A percentile compares a stretch with the other conserved stretches of the same genome.
Evolutionary conservation across 53 echinoderm and acorn worm genomes (phyloP).

Genomic region (Hippasteria phrygiana): DNA sequence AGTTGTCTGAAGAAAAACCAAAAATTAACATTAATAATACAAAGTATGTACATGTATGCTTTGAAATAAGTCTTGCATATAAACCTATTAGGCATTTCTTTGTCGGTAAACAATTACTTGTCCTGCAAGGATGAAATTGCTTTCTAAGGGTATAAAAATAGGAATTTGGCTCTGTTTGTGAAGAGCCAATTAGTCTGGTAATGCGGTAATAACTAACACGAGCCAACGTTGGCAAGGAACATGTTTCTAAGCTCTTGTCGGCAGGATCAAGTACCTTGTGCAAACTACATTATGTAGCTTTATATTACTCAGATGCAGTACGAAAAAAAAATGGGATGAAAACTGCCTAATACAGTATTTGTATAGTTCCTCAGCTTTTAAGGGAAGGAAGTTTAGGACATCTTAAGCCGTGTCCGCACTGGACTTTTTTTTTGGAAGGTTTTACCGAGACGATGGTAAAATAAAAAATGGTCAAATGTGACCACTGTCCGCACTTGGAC

Average conservation of each 20-base stretch:
- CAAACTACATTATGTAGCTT: neutral
- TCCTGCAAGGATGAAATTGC: neutral
- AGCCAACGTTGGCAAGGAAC: neutral
- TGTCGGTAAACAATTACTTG: neutral
- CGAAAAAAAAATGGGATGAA: neutral
- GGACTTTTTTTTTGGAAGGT: no score
- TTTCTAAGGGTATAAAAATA: neutral
- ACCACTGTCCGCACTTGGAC: no score
- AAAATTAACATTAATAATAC: no score
- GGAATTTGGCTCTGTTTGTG: neutral
- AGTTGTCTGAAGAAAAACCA: no score
- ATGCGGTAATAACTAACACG: conserved; percentile 17
- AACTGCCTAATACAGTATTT: no score
- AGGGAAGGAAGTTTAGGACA: no score
- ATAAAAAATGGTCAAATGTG: no score
- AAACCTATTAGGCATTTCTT: neutral
- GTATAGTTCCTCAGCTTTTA: no score
- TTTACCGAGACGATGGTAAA: no score
- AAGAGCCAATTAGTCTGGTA: conserved; percentile 8
- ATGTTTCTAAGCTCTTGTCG: neutral
- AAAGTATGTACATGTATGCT: neutral
- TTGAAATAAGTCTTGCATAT: neutral
- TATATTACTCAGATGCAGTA: neutral
- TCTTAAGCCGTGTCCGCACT: no score
- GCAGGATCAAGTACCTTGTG: neutral